These are phyloP conservation scores for Amblyornis subalaris DNA, from an alignment of 2,113 vertebrate species.

Conservation along the genomic window DNA sequence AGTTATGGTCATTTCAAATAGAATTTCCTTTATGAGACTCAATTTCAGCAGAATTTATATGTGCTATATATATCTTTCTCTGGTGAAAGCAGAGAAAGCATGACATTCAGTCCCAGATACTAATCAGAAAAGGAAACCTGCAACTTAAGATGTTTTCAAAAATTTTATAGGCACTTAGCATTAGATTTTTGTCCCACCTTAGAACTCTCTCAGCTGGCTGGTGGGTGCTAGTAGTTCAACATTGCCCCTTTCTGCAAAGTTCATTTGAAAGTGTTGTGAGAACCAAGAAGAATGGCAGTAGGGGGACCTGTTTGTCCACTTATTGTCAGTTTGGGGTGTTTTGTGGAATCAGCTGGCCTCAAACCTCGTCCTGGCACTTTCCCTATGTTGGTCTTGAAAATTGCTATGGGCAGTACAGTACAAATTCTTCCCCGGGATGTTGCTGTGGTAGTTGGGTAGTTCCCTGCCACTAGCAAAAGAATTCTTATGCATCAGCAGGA, in stretches of 20 bases:
- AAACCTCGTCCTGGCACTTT: not conserved
- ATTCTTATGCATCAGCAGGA: not conserved
- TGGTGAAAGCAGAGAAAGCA: not conserved
- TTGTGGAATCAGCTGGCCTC: not conserved
- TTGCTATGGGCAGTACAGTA: not conserved
- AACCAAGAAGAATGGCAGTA: not conserved
- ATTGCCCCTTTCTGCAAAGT: not conserved
- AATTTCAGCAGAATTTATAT: constrained; percentile 10
- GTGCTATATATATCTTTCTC: not conserved
- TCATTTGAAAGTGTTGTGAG: not conserved
- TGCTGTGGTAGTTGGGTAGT: not conserved
- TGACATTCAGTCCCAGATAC: not conserved
- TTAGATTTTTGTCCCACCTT: not conserved
- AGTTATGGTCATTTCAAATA: constrained; percentile 14
- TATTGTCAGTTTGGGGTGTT: not conserved
- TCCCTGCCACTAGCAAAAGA: not conserved
- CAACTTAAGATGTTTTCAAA: not conserved
- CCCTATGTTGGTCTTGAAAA: not conserved
- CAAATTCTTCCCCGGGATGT: not conserved
- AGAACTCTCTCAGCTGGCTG: not conserved
- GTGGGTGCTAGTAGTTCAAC: not conserved
- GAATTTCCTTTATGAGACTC: constrained; percentile 2
- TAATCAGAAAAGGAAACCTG: not conserved
- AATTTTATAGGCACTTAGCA: not conserved
- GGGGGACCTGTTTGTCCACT: not conserved